phyloP scores from a whole-genome alignment of 2,888 invertebrate genomes.

The Aspidiotus destructor region DNA sequence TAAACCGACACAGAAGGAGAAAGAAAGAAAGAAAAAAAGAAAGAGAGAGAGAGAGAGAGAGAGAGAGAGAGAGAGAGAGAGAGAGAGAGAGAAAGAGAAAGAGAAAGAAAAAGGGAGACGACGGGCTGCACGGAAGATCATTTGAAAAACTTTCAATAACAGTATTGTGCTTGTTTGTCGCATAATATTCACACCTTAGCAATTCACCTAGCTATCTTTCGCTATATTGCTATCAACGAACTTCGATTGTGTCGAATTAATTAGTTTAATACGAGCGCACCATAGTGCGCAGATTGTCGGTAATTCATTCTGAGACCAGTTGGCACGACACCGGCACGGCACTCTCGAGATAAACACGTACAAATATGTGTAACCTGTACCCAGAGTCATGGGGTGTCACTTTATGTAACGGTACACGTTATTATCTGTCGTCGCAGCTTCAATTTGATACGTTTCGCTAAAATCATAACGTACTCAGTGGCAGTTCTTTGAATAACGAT shows the following conservation, averaged over 20 bases:
- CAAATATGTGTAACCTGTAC: constrained; percentile 1
- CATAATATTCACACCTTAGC: constrained; percentile 7
- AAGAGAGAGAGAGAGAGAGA: not conserved
- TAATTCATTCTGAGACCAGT: constrained; percentile 16
- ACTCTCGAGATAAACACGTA: constrained; percentile 7
- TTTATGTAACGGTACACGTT: constrained; percentile 24
- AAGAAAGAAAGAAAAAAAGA: not conserved
- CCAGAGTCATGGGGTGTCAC: constrained; percentile 10
- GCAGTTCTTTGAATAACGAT: constrained; percentile 22
- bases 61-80: not conserved
- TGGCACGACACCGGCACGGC: constrained; percentile 3
- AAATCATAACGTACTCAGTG: constrained; percentile 31
- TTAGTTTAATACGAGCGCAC: constrained; percentile 29
- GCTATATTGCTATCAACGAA: constrained; percentile 25
- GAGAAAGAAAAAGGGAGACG: not conserved
- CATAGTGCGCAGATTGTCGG: not conserved
- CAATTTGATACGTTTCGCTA: constrained; percentile 22
- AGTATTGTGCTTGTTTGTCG: not conserved
- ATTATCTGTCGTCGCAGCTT: constrained; percentile 18
- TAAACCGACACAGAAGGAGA: too few species aligned
- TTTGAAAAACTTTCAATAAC: not conserved
- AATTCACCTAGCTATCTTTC: constrained; percentile 25
- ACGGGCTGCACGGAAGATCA: not conserved
- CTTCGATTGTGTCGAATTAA: constrained; percentile 29
- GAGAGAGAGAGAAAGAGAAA: not conserved